Evolutionary conservation across 2,888 invertebrate genomes (phyloP).

Genomic region (Cabera pusaria): DNA sequence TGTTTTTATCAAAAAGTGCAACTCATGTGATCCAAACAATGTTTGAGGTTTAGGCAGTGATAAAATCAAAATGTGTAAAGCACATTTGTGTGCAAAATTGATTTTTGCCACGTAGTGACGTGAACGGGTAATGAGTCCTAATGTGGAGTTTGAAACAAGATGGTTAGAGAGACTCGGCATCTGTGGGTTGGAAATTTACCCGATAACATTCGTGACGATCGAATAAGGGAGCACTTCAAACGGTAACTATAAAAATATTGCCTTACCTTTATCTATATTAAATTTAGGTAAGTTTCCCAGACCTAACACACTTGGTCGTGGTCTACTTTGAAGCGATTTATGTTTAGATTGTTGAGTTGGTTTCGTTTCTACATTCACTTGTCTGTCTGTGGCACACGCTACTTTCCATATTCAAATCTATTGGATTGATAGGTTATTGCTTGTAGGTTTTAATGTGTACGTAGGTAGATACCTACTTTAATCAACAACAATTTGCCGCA

Average conservation of each 20-base stretch:
- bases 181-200: slow-evolving; percentile 99
- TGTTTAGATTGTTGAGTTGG: no score
- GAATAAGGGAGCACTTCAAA: slow-evolving; percentile 98
- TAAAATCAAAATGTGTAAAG: slow-evolving; percentile 77
- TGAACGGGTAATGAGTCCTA: slow-evolving; percentile 89
- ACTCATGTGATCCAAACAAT: slow-evolving; percentile 67
- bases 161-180: slow-evolving; percentile 99
- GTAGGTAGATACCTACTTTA: no score
- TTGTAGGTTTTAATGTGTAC: no score
- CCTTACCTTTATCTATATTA: no score
- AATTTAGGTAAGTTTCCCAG: no score
- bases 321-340: no score
- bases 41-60: slow-evolving; percentile 68
- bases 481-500: no score
- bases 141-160: slow-evolving; percentile 98
- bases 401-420: no score
- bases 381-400: no score
- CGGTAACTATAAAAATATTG: slow-evolving; percentile 91
- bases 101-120: slow-evolving; percentile 84
- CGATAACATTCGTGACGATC: slow-evolving; percentile 99
- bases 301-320: no score
- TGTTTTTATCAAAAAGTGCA: slow-evolving; percentile 64
- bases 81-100: slow-evolving; percentile 81
- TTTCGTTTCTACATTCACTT: no score
- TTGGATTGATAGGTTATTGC: no score